A percentile compares a stretch with the other conserved stretches of the same genome.
These are phyloP conservation scores for Choloepus hoffmanni DNA, from an alignment of 2,113 vertebrate genomes.

Conservation along the genomic window DNA sequence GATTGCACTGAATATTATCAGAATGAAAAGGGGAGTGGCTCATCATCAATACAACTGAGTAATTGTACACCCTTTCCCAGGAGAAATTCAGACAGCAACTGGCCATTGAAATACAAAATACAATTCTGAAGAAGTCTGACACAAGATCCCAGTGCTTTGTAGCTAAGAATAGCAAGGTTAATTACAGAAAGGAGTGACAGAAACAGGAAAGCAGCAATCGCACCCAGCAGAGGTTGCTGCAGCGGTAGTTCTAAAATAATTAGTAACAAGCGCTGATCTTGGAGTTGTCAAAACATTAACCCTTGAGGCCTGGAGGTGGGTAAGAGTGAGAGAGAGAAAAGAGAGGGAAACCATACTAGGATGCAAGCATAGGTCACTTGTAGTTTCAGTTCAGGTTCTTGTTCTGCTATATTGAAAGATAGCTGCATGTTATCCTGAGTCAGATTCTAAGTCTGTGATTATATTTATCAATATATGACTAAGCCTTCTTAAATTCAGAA, in stretches of 20 bases:
- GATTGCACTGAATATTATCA: constrained; percentile 69
- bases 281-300: constrained; percentile 73
- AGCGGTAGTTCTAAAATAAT: constrained; percentile 80
- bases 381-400: background rate
- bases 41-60: constrained; percentile 66
- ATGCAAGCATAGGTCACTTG: background rate
- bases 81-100: constrained; percentile 62
- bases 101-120: constrained; percentile 67
- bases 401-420: background rate
- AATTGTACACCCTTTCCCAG: constrained; percentile 56
- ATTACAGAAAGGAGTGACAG: constrained; percentile 73
- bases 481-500: background rate
- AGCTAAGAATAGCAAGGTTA: constrained; percentile 82
- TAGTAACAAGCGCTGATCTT: constrained; percentile 76
- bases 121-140: constrained; percentile 59
- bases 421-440: background rate
- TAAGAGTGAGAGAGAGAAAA: background rate
- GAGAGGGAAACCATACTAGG: background rate
- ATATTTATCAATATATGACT: background rate
- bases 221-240: constrained; percentile 73
- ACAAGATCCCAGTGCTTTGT: constrained; percentile 54
- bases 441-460: background rate
- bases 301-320: constrained; percentile 44
- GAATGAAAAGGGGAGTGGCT: constrained; percentile 35
- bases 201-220: constrained; percentile 59